Percentiles rank a stretch among this genome's conserved stretches.
Evolutionary conservation across 1,140 invertebrate species (phyloP).

Genomic region (Zophobas atratus): DNA sequence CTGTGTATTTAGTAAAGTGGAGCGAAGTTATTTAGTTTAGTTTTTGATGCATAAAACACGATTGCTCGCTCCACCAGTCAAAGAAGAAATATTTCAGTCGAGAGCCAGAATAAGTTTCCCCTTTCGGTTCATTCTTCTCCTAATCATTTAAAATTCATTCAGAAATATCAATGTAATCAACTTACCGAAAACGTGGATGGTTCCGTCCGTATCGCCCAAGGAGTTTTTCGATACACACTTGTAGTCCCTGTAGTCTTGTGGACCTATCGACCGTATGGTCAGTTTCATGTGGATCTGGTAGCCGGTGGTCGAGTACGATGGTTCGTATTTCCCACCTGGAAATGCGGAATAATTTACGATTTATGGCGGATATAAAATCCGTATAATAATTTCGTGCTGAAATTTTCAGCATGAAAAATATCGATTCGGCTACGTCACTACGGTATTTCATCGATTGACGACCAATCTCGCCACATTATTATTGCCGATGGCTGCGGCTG

Average conservation of each 20-base stretch:
- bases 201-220: conserved; percentile 85
- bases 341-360: conserved; percentile 43
- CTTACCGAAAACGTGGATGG: conserved; percentile 88
- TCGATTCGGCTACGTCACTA: conserved; percentile 17
- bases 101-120: conserved; percentile 24
- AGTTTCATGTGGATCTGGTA: conserved; percentile 86
- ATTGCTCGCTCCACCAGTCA: conserved; percentile 54
- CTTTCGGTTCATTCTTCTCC: conserved; percentile 37
- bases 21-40: conserved; percentile 39
- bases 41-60: conserved; percentile 54
- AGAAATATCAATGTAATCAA: conserved; percentile 44
- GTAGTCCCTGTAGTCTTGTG: conserved; percentile 83
- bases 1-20: conserved; percentile 40
- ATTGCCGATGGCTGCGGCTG: conserved; percentile 8
- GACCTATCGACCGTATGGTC: conserved; percentile 79
- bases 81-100: conserved; percentile 48
- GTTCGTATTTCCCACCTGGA: conserved; percentile 83
- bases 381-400: conserved; percentile 21
- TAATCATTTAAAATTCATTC: conserved; percentile 45
- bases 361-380: conserved; percentile 31
- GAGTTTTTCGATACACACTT: conserved; percentile 90
- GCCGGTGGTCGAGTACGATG: conserved; percentile 76
- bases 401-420: conserved; percentile 41
- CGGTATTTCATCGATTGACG: conserved; percentile 28
- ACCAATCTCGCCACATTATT: conserved; percentile 22